These are phyloP conservation scores for Marronus borbonicus DNA, from an alignment of 2,888 invertebrate genomes.

Conservation along the genomic window DNA sequence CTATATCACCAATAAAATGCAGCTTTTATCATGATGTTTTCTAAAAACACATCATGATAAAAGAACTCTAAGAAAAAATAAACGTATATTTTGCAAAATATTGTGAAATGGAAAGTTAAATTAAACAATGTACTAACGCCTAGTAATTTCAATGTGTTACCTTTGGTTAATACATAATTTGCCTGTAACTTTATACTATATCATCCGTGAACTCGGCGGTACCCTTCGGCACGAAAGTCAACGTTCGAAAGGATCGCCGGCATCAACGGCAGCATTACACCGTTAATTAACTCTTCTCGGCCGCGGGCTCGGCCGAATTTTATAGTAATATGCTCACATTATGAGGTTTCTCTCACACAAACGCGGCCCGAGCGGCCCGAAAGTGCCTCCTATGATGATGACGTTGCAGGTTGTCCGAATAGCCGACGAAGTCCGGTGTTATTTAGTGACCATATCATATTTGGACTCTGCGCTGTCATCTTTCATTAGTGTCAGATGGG, in stretches of 20 bases:
- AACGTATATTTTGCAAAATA: too few relatives aligned
- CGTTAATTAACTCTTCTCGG: constrained; percentile 54
- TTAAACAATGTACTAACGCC: too few relatives aligned
- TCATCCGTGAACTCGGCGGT: neutral
- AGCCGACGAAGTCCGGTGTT: constrained; percentile 22
- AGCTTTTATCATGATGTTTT: too few relatives aligned
- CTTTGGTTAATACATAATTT: too few relatives aligned
- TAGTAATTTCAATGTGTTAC: too few relatives aligned
- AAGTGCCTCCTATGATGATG: constrained; percentile 39
- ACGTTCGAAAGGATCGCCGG: constrained; percentile 34
- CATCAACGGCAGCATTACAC: constrained; percentile 50
- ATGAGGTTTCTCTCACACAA: constrained; percentile 54
- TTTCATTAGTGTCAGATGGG: constrained; percentile 47
- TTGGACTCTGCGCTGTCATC: constrained; percentile 49
- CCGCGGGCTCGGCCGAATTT: constrained; percentile 52
- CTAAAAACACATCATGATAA: too few relatives aligned
- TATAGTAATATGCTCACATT: constrained; percentile 53
- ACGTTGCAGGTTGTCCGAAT: constrained; percentile 31
- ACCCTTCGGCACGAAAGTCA: constrained; percentile 35
- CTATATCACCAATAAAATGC: too few relatives aligned
- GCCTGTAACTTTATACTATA: neutral
- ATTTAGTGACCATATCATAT: constrained; percentile 49
- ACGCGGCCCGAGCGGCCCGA: constrained; percentile 15
- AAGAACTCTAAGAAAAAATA: too few relatives aligned
- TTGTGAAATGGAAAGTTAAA: too few relatives aligned